phyloP scores from a whole-genome alignment of 1,140 invertebrate genomes.

The Cataglyphis hispanica region DNA sequence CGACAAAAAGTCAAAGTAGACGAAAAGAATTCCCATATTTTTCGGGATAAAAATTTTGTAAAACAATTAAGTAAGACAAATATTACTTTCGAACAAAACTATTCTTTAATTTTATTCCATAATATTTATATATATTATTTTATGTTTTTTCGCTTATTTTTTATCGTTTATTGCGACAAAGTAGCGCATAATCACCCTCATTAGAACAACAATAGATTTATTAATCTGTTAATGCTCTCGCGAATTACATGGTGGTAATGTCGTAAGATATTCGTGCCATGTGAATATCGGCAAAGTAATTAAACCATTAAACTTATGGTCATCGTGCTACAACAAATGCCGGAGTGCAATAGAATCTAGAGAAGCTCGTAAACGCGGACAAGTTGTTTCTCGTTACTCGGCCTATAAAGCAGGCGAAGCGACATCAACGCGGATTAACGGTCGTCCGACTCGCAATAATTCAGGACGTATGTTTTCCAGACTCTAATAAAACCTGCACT shows the following conservation, averaged over 20 bases:
- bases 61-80: background rate
- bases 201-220: slow-evolving; percentile 15
- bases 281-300: slow-evolving; percentile 56
- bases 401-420: slow-evolving; percentile 52
- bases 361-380: slow-evolving; percentile 53
- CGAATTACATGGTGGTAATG: slow-evolving; percentile 18
- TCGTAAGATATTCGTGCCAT: slow-evolving; percentile 24
- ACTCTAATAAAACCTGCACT: slow-evolving; percentile 32
- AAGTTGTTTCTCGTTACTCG: slow-evolving; percentile 51
- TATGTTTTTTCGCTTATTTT: background rate
- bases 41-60: background rate
- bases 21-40: background rate
- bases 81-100: background rate
- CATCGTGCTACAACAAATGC: slow-evolving; percentile 48
- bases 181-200: background rate
- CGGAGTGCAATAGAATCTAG: slow-evolving; percentile 47
- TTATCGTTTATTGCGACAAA: slow-evolving; percentile 11
- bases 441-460: slow-evolving; percentile 54
- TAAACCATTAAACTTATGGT: slow-evolving; percentile 60
- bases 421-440: slow-evolving; percentile 39
- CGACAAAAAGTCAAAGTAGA: background rate
- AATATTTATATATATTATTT: background rate
- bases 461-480: slow-evolving; percentile 24
- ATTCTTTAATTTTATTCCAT: background rate
- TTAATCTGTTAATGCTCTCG: slow-evolving; percentile 50